Conservation (phyloP, 30 jellyfish, hydroid and myxozoan species). For the Mastigias papua region DNA sequence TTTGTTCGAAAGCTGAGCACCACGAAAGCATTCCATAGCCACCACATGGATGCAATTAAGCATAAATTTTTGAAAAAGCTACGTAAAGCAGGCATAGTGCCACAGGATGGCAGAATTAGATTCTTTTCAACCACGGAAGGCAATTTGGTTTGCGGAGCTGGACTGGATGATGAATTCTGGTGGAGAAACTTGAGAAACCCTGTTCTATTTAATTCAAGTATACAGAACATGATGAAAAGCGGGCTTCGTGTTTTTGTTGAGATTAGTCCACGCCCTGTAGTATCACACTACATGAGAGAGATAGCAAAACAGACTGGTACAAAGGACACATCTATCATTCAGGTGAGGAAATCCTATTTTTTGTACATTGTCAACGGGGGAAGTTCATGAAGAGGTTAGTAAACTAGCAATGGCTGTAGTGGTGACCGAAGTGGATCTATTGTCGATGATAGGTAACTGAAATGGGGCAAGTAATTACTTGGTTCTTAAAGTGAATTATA, state of each 20-base stretch:
- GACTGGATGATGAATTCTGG: conserved; percentile 36
- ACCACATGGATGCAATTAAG: conserved; percentile 62
- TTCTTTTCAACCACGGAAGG: conserved; percentile 55
- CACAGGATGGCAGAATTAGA: conserved; percentile 16
- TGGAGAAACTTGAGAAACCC: conserved; percentile 57
- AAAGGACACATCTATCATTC: conserved; percentile 41
- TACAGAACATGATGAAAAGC: conserved; percentile 18
- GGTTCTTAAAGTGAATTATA: no score
- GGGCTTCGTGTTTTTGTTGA: conserved; percentile 38
- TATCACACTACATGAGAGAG: conserved; percentile 28
- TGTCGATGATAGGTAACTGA: no score
- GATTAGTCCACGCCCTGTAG: conserved; percentile 67
- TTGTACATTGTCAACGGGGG: no score
- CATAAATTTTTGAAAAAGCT: conserved; percentile 16
- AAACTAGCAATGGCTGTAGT: no score
- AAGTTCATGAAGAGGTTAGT: no score
- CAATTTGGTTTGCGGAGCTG: conserved; percentile 16
- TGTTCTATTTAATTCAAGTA: conserved; percentile 24
- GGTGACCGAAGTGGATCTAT: no score
- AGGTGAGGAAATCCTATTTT: conserved; percentile 21
- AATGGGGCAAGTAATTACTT: no score
- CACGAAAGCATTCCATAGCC: conserved; percentile 70
- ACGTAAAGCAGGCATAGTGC: conserved; percentile 6
- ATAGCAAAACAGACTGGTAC: conserved; percentile 33
- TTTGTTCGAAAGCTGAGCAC: conserved; percentile 42